These are phyloP conservation scores for Poliocrania exsul DNA, from an alignment of 2,797 vertebrate species.

Conservation along the genomic window DNA sequence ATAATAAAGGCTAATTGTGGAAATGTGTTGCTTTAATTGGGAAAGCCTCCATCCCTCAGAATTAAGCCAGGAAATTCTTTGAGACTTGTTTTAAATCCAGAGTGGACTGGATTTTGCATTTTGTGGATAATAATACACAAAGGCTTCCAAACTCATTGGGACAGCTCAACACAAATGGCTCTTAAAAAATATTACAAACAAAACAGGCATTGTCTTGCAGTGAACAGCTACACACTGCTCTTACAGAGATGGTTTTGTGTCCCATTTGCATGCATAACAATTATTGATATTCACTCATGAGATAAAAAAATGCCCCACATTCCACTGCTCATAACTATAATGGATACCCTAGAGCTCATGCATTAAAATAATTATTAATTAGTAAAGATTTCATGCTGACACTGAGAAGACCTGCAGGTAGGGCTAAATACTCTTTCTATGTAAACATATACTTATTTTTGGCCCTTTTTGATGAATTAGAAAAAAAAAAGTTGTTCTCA, in stretches of 20 bases:
- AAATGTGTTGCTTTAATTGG: neutral
- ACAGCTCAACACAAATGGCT: conserved; percentile 9
- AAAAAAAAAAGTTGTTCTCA: neutral
- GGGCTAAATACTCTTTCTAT: neutral
- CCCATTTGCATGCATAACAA: neutral
- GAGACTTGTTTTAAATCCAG: neutral
- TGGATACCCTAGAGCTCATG: neutral
- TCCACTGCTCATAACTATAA: neutral
- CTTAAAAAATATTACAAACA: conserved; percentile 48
- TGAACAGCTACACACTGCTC: conserved; percentile 1
- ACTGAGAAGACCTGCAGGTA: neutral
- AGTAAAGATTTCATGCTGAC: neutral
- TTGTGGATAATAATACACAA: conserved; percentile 10
- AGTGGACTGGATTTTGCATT: neutral
- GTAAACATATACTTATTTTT: neutral
- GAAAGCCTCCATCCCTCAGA: neutral
- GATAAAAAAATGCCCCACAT: neutral
- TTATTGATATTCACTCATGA: conserved; percentile 41
- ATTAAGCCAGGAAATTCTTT: neutral
- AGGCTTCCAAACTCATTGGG: conserved; percentile 9
- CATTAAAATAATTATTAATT: neutral
- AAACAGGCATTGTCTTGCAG: conserved; percentile 32
- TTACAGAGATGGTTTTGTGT: conserved; percentile 61
- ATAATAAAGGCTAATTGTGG: neutral
- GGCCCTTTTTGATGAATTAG: neutral